phyloP scores from a whole-genome alignment of 2,888 invertebrate genomes.

The Drosophila monieri region DNA sequence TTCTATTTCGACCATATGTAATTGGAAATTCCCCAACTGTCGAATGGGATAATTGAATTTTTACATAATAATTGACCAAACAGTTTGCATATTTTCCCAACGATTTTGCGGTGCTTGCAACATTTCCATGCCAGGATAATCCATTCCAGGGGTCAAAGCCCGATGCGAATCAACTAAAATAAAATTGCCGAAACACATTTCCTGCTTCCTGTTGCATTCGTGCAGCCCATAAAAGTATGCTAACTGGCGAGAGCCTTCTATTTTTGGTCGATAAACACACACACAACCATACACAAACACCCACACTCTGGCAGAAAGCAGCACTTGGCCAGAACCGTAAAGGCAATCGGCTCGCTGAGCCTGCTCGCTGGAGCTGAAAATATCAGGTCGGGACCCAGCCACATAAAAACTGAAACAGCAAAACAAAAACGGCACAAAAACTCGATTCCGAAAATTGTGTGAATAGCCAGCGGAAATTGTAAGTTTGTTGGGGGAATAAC shows the following conservation, averaged over 20 bases:
- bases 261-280: background rate
- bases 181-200: slow-evolving; percentile 38
- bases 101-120: slow-evolving; percentile 14
- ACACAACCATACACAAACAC: background rate
- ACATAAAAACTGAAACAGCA: background rate
- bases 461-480: slow-evolving; percentile 53
- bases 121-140: background rate
- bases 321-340: background rate
- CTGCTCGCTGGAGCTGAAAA: slow-evolving; percentile 44
- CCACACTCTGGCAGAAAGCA: slow-evolving; percentile 4
- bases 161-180: slow-evolving; percentile 18
- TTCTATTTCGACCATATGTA: background rate
- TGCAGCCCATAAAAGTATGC: slow-evolving; percentile 47
- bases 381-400: slow-evolving; percentile 20
- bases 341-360: slow-evolving; percentile 24
- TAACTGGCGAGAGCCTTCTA: slow-evolving; percentile 19
- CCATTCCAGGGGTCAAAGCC: background rate
- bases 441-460: slow-evolving; percentile 37
- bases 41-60: slow-evolving; percentile 23
- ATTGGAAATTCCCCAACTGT: slow-evolving; percentile 22
- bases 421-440: slow-evolving; percentile 21
- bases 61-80: slow-evolving; percentile 29
- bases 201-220: slow-evolving; percentile 11
- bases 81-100: slow-evolving; percentile 23
- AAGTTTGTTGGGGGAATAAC: slow-evolving; percentile 52